A percentile compares a stretch with the other conserved stretches of the same genome.
Conservation (phyloP, 2,888 invertebrate species). For the Tholera decimalis region DNA sequence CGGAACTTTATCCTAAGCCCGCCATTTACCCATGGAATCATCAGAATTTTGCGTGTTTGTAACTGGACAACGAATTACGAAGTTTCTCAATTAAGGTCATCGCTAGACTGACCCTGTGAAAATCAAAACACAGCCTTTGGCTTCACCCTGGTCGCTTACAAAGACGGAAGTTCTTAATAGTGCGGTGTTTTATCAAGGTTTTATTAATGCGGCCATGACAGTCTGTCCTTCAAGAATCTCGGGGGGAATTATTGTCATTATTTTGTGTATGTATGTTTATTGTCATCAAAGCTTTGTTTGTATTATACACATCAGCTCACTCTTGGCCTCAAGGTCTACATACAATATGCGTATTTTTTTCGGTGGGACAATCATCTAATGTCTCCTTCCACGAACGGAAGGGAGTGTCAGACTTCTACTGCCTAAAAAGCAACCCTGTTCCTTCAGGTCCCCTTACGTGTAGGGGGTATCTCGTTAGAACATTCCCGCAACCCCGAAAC, state of each 20-base stretch:
- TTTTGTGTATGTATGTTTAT: not conserved
- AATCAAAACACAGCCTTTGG: constrained; percentile 4
- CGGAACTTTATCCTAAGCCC: no score
- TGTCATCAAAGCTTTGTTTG: not conserved
- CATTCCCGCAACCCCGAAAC: no score
- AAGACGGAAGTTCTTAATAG: constrained; percentile 36
- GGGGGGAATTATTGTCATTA: constrained; percentile 16
- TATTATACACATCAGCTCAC: not conserved
- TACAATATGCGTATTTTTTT: no score
- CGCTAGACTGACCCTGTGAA: not conserved
- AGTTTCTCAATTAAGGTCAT: not conserved
- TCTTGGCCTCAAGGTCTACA: not conserved
- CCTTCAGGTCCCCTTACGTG: no score
- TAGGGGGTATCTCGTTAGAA: no score
- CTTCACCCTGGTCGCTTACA: not conserved
- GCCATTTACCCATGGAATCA: not conserved
- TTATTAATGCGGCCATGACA: constrained; percentile 38
- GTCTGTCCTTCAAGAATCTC: constrained; percentile 38
- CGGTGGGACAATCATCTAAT: no score
- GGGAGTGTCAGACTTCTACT: no score
- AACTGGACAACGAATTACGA: not conserved
- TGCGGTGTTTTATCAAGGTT: constrained; percentile 38
- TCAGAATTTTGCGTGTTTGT: not conserved
- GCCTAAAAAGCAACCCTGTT: no score
- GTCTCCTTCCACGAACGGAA: no score